phyloP scores from a whole-genome alignment of 1,140 invertebrate species.

The Eupeodes corollae region DNA sequence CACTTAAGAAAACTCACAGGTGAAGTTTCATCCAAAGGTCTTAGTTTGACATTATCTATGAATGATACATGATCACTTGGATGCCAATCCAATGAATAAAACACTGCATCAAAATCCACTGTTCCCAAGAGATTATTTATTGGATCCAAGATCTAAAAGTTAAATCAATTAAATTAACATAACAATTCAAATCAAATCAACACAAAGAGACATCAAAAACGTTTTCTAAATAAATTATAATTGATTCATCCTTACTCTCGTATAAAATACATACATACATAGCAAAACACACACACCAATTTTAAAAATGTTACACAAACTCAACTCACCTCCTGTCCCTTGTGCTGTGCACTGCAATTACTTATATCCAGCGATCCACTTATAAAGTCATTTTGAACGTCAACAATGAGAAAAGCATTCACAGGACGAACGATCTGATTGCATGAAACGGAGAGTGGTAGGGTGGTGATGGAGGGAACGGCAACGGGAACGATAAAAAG shows the following conservation, averaged over 20 bases:
- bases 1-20: slow-evolving; percentile 39
- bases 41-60: slow-evolving; percentile 72
- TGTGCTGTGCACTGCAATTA: slow-evolving; percentile 84
- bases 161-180: no score
- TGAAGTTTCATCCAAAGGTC: slow-evolving; percentile 56
- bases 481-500: not conserved
- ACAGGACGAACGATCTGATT: slow-evolving; percentile 70
- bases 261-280: not conserved
- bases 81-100: slow-evolving; percentile 96
- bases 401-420: slow-evolving; percentile 85
- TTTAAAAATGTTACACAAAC: not conserved
- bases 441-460: slow-evolving; percentile 3
- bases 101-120: slow-evolving; percentile 81
- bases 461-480: not conserved
- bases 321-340: slow-evolving; percentile 67
- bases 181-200: no score
- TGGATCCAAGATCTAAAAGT: slow-evolving; percentile 64
- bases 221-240: no score
- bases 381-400: slow-evolving; percentile 98
- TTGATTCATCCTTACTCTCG: not conserved
- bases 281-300: no score
- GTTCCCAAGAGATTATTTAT: slow-evolving; percentile 82
- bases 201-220: no score
- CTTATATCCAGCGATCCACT: slow-evolving; percentile 85
- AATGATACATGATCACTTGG: slow-evolving; percentile 94